Evolutionary conservation across 53 echinoderm and acorn worm genomes (phyloP).

Genomic region (Holothuria leucospilota): DNA sequence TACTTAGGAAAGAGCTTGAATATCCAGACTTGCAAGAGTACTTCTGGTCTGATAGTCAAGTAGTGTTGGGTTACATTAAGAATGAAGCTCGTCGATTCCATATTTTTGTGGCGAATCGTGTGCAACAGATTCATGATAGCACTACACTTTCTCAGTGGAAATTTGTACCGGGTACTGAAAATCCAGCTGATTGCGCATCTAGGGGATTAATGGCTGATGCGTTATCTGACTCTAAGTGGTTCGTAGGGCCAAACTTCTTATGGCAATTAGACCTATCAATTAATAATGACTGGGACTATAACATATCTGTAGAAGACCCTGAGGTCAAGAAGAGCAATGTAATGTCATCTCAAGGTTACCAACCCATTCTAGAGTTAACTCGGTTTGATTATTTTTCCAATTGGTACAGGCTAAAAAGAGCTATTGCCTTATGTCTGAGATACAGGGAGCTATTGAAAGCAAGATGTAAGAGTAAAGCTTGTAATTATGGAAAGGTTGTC

Average conservation of each 20-base stretch:
- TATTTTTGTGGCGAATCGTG: constrained; percentile 51
- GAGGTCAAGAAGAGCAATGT: background rate
- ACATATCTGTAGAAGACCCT: background rate
- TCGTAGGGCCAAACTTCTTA: background rate
- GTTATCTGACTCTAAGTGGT: too few relatives aligned
- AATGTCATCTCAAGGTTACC: background rate
- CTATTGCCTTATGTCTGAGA: constrained; percentile 55
- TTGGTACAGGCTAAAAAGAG: constrained; percentile 61
- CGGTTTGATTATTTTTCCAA: constrained; percentile 49
- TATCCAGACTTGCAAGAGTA: constrained; percentile 28
- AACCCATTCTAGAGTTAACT: background rate
- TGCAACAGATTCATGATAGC: constrained; percentile 51
- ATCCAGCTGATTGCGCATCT: constrained; percentile 59
- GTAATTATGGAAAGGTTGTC: background rate
- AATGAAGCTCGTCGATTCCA: constrained; percentile 63
- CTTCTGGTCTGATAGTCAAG: constrained; percentile 70
- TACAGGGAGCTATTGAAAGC: constrained; percentile 50
- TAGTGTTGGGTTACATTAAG: constrained; percentile 59
- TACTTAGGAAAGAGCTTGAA: constrained; percentile 48
- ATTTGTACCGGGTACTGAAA: constrained; percentile 31
- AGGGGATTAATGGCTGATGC: constrained; percentile 33
- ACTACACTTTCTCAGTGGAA: constrained; percentile 51
- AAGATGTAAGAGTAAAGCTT: background rate
- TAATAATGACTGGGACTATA: background rate
- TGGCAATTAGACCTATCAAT: background rate